Conservation (phyloP, 2,888 invertebrate genomes). For the Caenorhabditis afra region DNA sequence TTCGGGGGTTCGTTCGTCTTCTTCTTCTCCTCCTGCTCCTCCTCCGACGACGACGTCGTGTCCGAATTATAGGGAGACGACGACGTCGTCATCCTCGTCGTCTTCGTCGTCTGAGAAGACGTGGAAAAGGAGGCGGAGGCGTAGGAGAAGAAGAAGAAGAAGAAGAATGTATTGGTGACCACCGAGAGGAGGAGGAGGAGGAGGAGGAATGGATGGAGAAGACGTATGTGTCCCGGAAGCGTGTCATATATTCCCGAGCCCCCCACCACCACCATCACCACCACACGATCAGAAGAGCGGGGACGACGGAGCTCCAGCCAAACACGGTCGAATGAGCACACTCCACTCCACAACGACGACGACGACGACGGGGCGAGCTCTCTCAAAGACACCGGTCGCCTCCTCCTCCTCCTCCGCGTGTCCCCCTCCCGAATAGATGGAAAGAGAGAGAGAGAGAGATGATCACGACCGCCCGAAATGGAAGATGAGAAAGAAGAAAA, state of each 20-base stretch:
- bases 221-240: constrained; percentile 58
- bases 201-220: constrained; percentile 5
- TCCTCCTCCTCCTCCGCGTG: too few relatives aligned
- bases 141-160: constrained; percentile 4
- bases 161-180: too few relatives aligned
- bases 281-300: too few relatives aligned
- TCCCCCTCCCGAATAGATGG: too few relatives aligned
- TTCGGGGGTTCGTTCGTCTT: constrained; percentile 42
- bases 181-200: background rate
- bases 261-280: constrained; percentile 12
- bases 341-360: constrained; percentile 15
- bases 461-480: constrained; percentile 9
- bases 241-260: constrained; percentile 54
- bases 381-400: too few relatives aligned
- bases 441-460: too few relatives aligned
- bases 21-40: constrained; percentile 4
- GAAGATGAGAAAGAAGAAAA: constrained; percentile 8
- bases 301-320: too few relatives aligned
- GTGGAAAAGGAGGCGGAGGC: background rate
- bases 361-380: constrained; percentile 9
- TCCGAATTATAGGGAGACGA: constrained; percentile 12
- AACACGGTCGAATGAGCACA: constrained; percentile 55
- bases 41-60: constrained; percentile 20
- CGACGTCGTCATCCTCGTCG: too few relatives aligned
- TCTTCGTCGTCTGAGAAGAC: background rate